Evolutionary conservation across 2,888 invertebrate species (phyloP).

Genomic region (Trileptium ribeirensis): DNA sequence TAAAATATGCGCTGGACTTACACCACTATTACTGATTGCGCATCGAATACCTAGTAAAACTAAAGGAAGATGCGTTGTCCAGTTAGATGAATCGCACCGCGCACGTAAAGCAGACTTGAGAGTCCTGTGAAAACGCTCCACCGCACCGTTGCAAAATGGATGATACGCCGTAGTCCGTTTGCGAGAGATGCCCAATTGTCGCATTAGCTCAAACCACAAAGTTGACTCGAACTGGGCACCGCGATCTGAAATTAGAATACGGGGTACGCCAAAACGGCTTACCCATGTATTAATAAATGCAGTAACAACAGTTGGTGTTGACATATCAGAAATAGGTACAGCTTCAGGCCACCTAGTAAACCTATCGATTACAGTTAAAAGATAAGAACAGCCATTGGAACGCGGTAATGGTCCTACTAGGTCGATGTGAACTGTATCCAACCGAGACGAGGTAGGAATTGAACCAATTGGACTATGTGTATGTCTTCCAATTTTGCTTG

Average conservation of each 20-base stretch:
- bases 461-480: neutral
- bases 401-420: neutral
- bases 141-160: neutral
- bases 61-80: neutral
- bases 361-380: neutral
- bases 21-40: neutral
- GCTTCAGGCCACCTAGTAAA: neutral
- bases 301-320: neutral
- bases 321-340: neutral
- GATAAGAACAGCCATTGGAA: neutral
- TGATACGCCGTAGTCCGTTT: neutral
- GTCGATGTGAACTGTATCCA: neutral
- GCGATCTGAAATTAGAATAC: neutral
- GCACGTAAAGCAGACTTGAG: neutral
- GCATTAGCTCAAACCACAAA: neutral
- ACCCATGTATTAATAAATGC: neutral
- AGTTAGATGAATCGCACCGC: neutral
- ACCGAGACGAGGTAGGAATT: neutral
- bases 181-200: neutral
- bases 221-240: neutral
- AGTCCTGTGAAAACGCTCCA: neutral
- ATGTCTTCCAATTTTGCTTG: neutral
- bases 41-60: neutral
- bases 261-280: neutral
- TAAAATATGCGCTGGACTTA: neutral